Conservation (phyloP, 2,888 invertebrate species). For the Aplocera efformata region DNA sequence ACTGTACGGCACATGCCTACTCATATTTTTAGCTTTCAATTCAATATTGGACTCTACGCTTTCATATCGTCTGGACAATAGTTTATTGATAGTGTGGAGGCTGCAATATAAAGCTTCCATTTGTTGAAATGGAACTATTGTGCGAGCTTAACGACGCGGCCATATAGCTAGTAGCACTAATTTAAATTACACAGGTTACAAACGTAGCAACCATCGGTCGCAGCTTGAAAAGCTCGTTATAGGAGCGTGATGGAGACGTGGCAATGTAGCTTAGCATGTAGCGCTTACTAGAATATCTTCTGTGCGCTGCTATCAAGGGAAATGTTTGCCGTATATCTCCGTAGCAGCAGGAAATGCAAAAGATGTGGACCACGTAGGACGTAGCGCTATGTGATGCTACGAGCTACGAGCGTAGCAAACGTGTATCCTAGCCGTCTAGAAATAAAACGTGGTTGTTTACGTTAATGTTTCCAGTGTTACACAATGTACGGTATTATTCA, state of each 20-base stretch:
- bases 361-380: constrained; percentile 17
- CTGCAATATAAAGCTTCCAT: constrained; percentile 12
- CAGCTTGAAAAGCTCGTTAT: constrained; percentile 23
- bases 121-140: constrained; percentile 15
- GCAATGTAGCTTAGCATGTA: constrained; percentile 14
- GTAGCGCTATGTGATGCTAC: constrained; percentile 30
- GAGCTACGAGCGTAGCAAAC: constrained; percentile 36
- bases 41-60: constrained; percentile 12
- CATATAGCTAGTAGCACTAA: constrained; percentile 33
- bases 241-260: constrained; percentile 21
- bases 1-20: constrained; percentile 14
- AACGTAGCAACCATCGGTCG: constrained; percentile 26
- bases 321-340: constrained; percentile 13
- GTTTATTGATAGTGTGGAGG: constrained; percentile 14
- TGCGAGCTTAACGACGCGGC: constrained; percentile 33
- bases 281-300: constrained; percentile 15
- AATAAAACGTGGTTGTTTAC: neutral
- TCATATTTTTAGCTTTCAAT: constrained; percentile 17
- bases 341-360: constrained; percentile 18
- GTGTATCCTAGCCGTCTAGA: constrained; percentile 2
- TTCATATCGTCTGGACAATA: constrained; percentile 19
- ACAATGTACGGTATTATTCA: no score
- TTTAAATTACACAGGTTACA: constrained; percentile 34
- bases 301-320: constrained; percentile 6
- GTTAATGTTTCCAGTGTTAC: neutral